Conservation (phyloP, 2,113 vertebrate genomes). For the Petromus typicus region DNA sequence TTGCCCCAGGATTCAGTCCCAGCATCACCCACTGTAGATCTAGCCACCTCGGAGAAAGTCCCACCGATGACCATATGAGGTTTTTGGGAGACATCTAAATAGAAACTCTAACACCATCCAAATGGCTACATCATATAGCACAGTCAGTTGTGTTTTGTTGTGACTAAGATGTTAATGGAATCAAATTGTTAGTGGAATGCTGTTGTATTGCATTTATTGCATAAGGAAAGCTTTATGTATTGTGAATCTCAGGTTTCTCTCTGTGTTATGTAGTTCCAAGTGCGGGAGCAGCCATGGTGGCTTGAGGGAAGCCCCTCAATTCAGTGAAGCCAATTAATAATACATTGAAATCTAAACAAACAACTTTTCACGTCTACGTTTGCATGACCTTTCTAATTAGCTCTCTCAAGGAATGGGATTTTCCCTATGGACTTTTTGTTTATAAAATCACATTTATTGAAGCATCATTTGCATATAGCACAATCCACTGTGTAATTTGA, state of each 20-base stretch:
- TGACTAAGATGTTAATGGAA: constrained; percentile 35
- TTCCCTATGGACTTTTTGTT: not conserved
- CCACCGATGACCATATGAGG: no score
- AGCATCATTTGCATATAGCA: not conserved
- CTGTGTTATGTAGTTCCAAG: not conserved
- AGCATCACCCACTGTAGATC: no score
- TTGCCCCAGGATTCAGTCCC: no score
- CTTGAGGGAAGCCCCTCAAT: not conserved
- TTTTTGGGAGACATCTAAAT: no score
- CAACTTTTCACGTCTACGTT: constrained; percentile 35
- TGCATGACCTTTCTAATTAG: not conserved
- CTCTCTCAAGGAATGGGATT: not conserved
- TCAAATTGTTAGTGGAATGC: not conserved
- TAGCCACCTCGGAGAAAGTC: no score
- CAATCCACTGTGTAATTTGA: not conserved
- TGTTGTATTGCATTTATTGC: not conserved
- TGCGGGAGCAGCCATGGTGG: constrained; percentile 44
- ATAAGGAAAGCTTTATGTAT: constrained; percentile 24
- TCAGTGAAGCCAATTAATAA: not conserved
- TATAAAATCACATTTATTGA: not conserved
- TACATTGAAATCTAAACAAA: constrained; percentile 6
- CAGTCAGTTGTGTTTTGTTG: not conserved
- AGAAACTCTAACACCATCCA: not conserved
- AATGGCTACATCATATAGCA: not conserved
- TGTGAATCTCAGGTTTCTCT: not conserved